phyloP scores from a whole-genome alignment of 2,113 vertebrate species.

The Halcyon malimbica region DNA sequence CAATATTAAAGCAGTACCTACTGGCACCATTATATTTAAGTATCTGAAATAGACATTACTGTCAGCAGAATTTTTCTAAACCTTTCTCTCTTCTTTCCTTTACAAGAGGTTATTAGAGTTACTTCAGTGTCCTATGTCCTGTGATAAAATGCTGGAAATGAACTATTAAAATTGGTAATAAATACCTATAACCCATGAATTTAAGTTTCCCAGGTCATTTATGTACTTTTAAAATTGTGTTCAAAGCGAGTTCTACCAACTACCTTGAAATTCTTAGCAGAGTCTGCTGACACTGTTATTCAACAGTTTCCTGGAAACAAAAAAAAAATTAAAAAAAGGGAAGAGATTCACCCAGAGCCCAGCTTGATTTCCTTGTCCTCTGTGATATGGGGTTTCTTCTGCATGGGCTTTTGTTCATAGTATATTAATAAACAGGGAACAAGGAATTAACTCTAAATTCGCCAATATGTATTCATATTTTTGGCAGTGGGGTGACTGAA shows the following conservation, averaged over 20 bases:
- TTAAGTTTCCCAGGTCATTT: neutral
- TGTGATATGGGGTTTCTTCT: neutral
- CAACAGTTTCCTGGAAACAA: neutral
- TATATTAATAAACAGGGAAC: neutral
- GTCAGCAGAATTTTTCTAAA: conserved; percentile 52
- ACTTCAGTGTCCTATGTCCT: conserved; percentile 23
- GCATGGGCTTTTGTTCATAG: neutral
- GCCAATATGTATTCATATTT: fast-evolving
- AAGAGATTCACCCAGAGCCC: neutral
- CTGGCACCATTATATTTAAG: conserved; percentile 63
- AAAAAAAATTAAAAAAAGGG: neutral
- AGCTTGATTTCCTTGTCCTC: neutral
- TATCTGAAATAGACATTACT: conserved; percentile 62
- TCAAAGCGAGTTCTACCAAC: neutral
- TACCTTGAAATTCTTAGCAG: neutral
- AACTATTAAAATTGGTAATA: conserved; percentile 37
- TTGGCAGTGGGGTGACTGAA: neutral
- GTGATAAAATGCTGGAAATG: conserved; percentile 26
- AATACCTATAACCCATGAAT: neutral
- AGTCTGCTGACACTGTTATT: neutral
- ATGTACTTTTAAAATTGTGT: conserved; percentile 13
- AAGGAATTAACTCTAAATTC: neutral
- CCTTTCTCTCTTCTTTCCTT: conserved; percentile 32
- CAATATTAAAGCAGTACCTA: conserved; percentile 59
- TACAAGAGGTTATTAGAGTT: conserved; percentile 29